Conservation (phyloP, 2,113 vertebrate species). For the Urocitellus parryii region DNA sequence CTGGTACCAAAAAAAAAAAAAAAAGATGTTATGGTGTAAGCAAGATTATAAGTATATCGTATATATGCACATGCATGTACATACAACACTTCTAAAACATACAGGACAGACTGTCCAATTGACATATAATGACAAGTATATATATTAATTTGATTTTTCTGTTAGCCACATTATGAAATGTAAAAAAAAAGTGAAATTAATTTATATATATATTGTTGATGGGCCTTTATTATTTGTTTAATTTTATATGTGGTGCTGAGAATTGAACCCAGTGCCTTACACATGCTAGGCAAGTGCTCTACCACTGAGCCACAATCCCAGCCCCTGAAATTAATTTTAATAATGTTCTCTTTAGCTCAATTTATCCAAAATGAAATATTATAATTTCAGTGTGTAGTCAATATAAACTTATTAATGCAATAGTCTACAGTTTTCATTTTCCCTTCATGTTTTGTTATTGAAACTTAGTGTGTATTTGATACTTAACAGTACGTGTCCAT, state of each 20-base stretch:
- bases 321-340: neutral
- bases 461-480: slow-evolving; percentile 27
- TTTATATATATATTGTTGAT: too few species aligned
- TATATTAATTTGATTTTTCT: neutral
- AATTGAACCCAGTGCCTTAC: too few species aligned
- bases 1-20: too few species aligned
- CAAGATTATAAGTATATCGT: neutral
- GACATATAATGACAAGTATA: neutral
- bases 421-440: neutral
- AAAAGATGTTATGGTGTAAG: neutral
- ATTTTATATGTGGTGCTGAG: too few species aligned
- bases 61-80: neutral
- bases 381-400: neutral
- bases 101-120: neutral
- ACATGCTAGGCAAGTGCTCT: too few species aligned
- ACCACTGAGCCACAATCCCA: too few species aligned
- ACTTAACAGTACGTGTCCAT: neutral
- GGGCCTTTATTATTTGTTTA: too few species aligned
- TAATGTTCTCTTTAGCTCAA: neutral
- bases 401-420: neutral
- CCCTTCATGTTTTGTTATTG: neutral
- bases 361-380: neutral
- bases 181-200: neutral
- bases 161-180: neutral
- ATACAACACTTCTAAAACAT: neutral